Percentiles rank a stretch among this genome's conserved stretches.
These are phyloP conservation scores for Columba livia DNA, from an alignment of 2,113 vertebrate species.

Conservation along the genomic window DNA sequence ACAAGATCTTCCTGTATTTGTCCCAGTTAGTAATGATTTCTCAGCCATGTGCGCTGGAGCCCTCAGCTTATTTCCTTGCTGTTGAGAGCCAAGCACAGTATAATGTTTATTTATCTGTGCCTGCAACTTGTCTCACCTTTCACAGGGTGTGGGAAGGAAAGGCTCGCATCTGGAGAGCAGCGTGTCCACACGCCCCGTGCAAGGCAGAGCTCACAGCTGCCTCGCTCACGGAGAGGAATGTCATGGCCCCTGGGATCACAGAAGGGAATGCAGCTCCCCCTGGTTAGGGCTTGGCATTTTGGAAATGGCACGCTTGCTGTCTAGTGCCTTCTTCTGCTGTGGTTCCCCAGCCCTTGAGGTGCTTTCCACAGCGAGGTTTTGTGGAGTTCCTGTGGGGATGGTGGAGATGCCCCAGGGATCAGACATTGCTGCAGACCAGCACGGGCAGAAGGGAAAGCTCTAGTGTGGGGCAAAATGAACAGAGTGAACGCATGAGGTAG, in stretches of 20 bases:
- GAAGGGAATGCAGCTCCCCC: background rate
- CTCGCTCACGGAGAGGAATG: background rate
- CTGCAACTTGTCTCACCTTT: background rate
- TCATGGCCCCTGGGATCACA: rapidly evolving
- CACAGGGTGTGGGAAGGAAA: background rate
- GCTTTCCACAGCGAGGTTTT: background rate
- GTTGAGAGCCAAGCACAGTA: background rate
- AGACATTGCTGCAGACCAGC: background rate
- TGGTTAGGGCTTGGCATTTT: background rate
- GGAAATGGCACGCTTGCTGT: background rate
- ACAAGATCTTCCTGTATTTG: background rate
- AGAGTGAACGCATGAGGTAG: rapidly evolving
- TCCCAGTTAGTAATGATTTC: background rate
- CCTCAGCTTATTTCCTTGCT: background rate
- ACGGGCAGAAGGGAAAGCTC: background rate
- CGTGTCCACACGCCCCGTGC: rapidly evolving
- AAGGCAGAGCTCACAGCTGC: background rate
- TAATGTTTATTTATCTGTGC: background rate
- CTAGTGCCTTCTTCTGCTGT: background rate
- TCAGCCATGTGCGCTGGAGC: background rate
- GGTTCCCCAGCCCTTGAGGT: background rate
- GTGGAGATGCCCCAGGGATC: background rate
- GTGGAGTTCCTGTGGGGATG: background rate
- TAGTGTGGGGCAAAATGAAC: background rate
- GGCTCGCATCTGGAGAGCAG: rapidly evolving